A percentile compares a stretch with the other conserved stretches of the same genome.
These are phyloP conservation scores for Anarrhichthys ocellatus DNA, from an alignment of 2,113 vertebrate genomes.

Conservation along the genomic window DNA sequence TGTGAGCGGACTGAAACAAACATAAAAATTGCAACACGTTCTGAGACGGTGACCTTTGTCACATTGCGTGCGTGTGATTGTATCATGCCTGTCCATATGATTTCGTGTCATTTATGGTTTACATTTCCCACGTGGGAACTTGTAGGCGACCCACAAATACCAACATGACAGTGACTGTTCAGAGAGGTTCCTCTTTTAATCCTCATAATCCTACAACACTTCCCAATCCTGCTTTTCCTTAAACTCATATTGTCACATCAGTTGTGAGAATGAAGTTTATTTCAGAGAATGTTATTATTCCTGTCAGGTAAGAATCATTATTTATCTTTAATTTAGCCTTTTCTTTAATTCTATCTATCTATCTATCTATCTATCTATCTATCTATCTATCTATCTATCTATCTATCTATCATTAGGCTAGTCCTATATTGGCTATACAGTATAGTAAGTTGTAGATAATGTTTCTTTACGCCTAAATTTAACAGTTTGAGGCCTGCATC, in stretches of 20 bases:
- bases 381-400: slow-evolving; percentile 2
- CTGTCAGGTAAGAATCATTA: slow-evolving; percentile 65
- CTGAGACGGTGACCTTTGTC: slow-evolving; percentile 22
- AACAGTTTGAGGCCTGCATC: neutral
- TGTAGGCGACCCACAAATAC: slow-evolving; percentile 27
- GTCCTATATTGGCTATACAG: neutral
- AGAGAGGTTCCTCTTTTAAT: slow-evolving; percentile 59
- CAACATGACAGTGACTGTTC: slow-evolving; percentile 71
- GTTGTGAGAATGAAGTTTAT: slow-evolving; percentile 48
- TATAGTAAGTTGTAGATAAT: neutral
- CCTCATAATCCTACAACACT: neutral
- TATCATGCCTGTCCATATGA: slow-evolving; percentile 47
- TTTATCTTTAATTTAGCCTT: neutral
- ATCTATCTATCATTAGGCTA: neutral
- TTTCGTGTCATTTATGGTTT: slow-evolving; percentile 33
- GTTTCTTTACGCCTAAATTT: neutral
- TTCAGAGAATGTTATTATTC: neutral
- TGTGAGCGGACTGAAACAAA: neutral
- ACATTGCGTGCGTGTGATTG: neutral
- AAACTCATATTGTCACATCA: neutral
- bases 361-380: neutral
- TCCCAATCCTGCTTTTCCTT: slow-evolving; percentile 21
- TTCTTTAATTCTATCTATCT: neutral
- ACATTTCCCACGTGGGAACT: slow-evolving; percentile 31
- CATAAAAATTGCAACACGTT: no score